Base-by-base conservation (phyloP, 2,888 invertebrate species). In the Rotaria macrura region DNA sequence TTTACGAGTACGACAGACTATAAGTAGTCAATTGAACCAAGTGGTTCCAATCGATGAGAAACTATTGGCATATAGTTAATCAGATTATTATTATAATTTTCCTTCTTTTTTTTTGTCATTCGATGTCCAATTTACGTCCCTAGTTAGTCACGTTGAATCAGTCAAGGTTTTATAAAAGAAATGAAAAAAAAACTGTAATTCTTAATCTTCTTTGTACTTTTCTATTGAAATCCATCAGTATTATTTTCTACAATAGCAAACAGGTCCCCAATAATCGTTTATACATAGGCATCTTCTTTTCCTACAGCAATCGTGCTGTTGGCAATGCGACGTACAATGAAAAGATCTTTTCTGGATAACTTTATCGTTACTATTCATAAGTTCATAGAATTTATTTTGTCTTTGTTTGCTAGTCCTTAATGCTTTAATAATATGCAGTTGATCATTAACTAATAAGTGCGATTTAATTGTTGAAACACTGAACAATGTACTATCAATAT, bases 201-300 rank as follows among this genome's bases (percentile, higher is more conserved):
- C 6, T 2, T 10, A 3, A 34, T 34, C 20, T 65, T 65, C 34
- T 34, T 65, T 17, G 12, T 65, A 29, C 20, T 29, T 34, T 79
- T 79, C 43, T 40, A 40, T 40, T 43, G 25, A 43, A 34, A 43
- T 79, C 10, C 23, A 3, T 12, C 1, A 43, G 10, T 25, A 43
- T 79, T 79, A 40, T 79, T n/a, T 79, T 43, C 23, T 79, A 79
- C 79, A 79, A 79, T 43, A 79, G 34, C 79, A 79, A 79, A 79
- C 43, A 79, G 79, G 79, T 12, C 79, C 79, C 79, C 79, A 79
- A 43, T 43, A 79, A 79, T 79, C 79, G n/a, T 43, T 25, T 43
- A 79, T 12, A 79, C 79, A 79, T n/a, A 79, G 4, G 43, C 79
- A 79, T 25, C 10, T 79, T 43, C 43, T 79, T 79, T 43, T 79